Evolutionary conservation across 2,888 invertebrate genomes (phyloP).

Genomic region (Syrphus vitripennis): DNA sequence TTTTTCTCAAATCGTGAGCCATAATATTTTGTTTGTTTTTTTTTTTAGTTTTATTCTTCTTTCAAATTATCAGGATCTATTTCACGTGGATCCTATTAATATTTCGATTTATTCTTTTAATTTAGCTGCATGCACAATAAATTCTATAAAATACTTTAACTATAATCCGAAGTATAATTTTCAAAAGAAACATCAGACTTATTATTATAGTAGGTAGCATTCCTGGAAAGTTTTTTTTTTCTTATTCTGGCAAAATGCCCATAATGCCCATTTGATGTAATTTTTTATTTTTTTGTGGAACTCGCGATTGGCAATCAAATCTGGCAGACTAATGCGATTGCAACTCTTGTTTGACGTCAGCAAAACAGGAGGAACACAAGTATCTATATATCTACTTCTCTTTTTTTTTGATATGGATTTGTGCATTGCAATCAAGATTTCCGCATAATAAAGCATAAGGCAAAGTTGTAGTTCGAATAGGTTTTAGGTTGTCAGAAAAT

Average conservation of each 20-base stretch:
- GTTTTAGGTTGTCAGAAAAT: not conserved
- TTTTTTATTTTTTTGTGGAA: not conserved
- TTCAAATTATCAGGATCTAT: not conserved
- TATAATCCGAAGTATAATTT: not conserved
- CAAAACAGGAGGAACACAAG: constrained; percentile 1
- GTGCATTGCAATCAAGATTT: constrained; percentile 2
- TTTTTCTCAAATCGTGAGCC: too few relatives aligned
- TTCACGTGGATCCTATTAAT: not conserved
- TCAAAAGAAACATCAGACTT: not conserved
- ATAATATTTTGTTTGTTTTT: not conserved
- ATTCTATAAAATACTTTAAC: not conserved
- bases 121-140: not conserved
- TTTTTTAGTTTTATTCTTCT: not conserved
- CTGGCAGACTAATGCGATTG: constrained; percentile 28
- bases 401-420: not conserved
- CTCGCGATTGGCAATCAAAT: constrained; percentile 23
- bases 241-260: constrained; percentile 21
- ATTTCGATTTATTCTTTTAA: not conserved
- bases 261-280: constrained; percentile 15
- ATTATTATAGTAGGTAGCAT: too few relatives aligned
- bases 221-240: constrained; percentile 12
- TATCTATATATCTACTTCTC: too few relatives aligned
- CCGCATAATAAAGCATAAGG: not conserved
- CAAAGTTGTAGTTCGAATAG: not conserved
- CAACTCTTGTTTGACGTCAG: constrained; percentile 33